Evolutionary conservation across 2,797 vertebrate species (phyloP).

Genomic region (Phylloscopus collybita): DNA sequence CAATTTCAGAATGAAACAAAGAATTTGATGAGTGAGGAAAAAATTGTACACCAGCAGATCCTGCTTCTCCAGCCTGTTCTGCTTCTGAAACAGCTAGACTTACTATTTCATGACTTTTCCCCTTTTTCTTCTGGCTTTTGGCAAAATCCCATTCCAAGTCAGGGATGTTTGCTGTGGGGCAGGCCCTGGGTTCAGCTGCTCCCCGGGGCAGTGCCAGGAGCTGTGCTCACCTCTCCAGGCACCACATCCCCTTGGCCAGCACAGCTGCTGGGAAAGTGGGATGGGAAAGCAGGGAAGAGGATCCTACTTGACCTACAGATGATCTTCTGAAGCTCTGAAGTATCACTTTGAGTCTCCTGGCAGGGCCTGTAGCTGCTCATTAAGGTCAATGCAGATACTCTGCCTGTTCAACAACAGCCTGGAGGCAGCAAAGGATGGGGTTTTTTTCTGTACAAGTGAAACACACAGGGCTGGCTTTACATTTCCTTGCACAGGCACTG

Average conservation of each 20-base stretch:
- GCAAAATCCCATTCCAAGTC: not conserved
- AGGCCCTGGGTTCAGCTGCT: not conserved
- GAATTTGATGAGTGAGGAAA: not conserved
- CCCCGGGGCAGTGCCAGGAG: not conserved
- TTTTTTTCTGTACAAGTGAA: not conserved
- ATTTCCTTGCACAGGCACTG: not conserved
- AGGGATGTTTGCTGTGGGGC: not conserved
- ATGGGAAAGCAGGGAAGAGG: not conserved
- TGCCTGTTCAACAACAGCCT: not conserved
- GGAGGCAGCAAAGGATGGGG: not conserved
- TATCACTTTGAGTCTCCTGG: not conserved
- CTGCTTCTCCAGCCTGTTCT: not conserved
- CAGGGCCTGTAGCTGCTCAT: not conserved
- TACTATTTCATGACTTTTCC: not conserved
- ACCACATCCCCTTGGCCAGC: not conserved
- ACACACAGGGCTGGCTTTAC: not conserved
- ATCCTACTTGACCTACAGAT: not conserved
- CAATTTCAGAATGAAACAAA: not conserved
- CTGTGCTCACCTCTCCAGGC: not conserved
- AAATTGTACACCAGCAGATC: not conserved
- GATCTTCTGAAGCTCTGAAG: not conserved
- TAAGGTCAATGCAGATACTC: not conserved
- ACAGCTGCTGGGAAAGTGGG: not conserved
- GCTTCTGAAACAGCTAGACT: not conserved
- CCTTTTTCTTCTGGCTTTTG: not conserved